Evolutionary conservation across 2,797 vertebrate genomes (phyloP).

Genomic region (Rhincodon typus): DNA sequence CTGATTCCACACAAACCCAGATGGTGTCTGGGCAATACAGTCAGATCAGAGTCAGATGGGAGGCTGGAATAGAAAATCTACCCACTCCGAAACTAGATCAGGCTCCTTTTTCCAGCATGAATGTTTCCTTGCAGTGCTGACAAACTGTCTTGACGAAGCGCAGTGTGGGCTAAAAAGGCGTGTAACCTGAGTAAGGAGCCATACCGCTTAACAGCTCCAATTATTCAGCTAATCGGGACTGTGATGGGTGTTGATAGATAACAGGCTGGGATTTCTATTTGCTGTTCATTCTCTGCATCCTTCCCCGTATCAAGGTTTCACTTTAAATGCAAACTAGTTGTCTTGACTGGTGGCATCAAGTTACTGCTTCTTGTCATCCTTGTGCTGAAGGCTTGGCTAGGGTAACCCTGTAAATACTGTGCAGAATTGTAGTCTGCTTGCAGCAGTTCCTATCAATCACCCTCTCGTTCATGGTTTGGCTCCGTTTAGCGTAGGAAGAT

Average conservation of each 20-base stretch:
- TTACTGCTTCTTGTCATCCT: background rate
- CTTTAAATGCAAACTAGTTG: background rate
- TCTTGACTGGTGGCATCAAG: background rate
- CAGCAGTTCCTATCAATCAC: background rate
- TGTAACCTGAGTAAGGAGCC: background rate
- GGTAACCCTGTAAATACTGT: background rate
- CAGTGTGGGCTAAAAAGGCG: background rate
- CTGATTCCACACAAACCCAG: background rate
- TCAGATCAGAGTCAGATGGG: background rate
- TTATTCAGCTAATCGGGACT: conserved; percentile 12
- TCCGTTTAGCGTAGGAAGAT: background rate
- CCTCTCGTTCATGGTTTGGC: background rate
- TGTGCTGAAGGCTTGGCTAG: background rate
- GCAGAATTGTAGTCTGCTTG: background rate
- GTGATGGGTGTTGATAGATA: conserved; percentile 3
- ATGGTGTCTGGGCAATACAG: background rate
- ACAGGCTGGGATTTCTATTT: background rate
- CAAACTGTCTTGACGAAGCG: background rate
- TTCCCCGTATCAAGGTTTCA: background rate
- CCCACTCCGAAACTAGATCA: background rate
- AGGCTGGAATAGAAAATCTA: background rate
- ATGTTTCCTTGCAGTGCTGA: background rate
- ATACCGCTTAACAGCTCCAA: background rate
- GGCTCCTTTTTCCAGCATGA: background rate
- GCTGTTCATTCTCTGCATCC: background rate